Base-by-base conservation (phyloP, 1,140 invertebrate genomes). In the Hetaerina americana region DNA sequence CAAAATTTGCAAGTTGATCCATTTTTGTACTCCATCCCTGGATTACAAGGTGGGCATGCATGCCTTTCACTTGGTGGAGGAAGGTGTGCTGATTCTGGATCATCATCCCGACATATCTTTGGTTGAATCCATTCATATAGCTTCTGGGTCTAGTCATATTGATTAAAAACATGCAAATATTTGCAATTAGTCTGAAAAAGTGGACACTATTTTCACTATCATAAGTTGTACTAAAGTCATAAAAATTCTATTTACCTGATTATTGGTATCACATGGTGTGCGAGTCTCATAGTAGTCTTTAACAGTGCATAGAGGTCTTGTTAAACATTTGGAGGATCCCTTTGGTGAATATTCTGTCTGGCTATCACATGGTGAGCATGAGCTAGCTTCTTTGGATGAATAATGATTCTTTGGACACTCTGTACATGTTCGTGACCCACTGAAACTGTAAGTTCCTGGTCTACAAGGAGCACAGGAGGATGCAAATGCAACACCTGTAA, bases 381-480 rank as follows among this genome's bases (percentile, higher is more conserved):
- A 71, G 3, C 75, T 75, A 12, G 85, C 78, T 10, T 85, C 85
- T 26, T 77, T 76, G 18, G 72, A 66, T 15, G 84, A 83, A 73
- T 79, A 85, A 5, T 78, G 81, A 73, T 86, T 81, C 66, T 78
- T 76, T 0, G 78, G 76, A 77, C 87, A 89, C 5, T 78, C 77
- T 5, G 77, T 74, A 76, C 87, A 89, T 25, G 77, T 76, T 0
- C 79, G 76, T 5, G 84, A 77, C 3, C 83, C 84, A 27, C 74
- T 75, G 25, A 76, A 77, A 71, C 82, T 84, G 77, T 80, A 87
- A 5, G 82, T 87, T 10, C 88, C 88, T 22, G 81, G 78, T 25
- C 79, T 79, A 77, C 87, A 89, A 31, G 82, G 81, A 15, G 81
- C 81, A 76, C 88, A 89, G 71, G 83, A 81, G 0, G 86, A 86